Base-by-base conservation (phyloP, 2,888 invertebrate species). In the Arge pagana region DNA sequence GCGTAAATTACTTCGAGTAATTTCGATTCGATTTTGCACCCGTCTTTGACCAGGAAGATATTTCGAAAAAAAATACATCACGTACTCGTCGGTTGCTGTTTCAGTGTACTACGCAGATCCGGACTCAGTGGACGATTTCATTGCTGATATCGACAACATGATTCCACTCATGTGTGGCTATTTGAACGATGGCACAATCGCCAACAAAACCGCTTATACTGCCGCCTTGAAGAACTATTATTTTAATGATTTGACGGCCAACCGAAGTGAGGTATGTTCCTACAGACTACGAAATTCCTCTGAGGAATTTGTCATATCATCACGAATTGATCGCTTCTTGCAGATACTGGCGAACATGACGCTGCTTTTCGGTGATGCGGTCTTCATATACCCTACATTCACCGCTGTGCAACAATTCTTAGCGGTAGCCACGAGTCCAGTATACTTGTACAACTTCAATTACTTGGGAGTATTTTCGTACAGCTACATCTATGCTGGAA, bases 381-480 rank as follows among this genome's bases (percentile, higher is more conserved):
- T 50, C 8, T 62, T 64, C 37, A 8, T 56, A 13, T 55, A 60
- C 8, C 63, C 63, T 2, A 37, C 37, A 3, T 30, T 30, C 30
- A 16, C n/a, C 3, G 7, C 7, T 16, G 8, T 28, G 1, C n/a
- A 42, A 15, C 10, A 28, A 10, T 49, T 49, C 8, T 23, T 42
- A 5, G 24, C 42, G 19, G 7, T 31, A 19, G 23, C 42, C 13
- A 11, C 16, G 21, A 51, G 28, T 10, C 26, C 54, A 2, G 37
- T 43, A 23, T 63, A 58, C 19, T 41, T 50, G 23, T 61, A 60
- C 35, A 21, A 26, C 4, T 65, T 58, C 40, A 45, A 52, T 4
- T 65, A 62, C 52, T 53, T 52, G 1, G 62, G 62, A 4, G 50
- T 49, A 1, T 43, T 52, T 13, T 61, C 59, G 23, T 6, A 23